These are phyloP conservation scores for Indicator maculatus DNA, from an alignment of 2,113 vertebrate genomes.

Conservation along the genomic window DNA sequence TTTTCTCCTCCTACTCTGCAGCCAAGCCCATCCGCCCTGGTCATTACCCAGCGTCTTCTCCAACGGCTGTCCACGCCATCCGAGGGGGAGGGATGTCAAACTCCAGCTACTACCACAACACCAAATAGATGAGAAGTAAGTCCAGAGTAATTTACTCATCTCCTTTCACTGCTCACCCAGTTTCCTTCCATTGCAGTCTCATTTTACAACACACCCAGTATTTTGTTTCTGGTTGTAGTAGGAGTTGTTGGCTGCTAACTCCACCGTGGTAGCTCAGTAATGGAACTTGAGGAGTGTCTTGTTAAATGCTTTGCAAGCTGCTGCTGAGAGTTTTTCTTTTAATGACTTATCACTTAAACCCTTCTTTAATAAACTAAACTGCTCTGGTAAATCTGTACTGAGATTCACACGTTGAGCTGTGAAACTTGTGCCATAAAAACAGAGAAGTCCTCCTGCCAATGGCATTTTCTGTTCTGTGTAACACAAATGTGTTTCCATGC, in stretches of 20 bases:
- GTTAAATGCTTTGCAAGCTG: background rate
- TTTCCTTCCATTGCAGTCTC: background rate
- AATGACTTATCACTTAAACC: background rate
- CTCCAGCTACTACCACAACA: slow-evolving; percentile 79
- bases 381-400: background rate
- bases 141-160: background rate
- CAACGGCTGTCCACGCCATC: slow-evolving; percentile 79
- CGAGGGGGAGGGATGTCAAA: slow-evolving; percentile 81
- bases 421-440: background rate
- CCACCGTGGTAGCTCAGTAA: background rate
- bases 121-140: slow-evolving; percentile 78
- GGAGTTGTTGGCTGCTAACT: background rate
- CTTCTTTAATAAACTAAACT: background rate
- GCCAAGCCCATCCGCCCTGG: slow-evolving; percentile 93
- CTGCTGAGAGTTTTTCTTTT: background rate
- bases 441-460: background rate
- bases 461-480: background rate
- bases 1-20: slow-evolving; percentile 44
- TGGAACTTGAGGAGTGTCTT: background rate
- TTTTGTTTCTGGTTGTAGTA: background rate
- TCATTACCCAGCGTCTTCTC: slow-evolving; percentile 88
- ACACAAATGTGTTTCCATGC: background rate
- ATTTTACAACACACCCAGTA: background rate
- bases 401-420: background rate
- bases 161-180: background rate